Evolutionary conservation across 2,797 vertebrate genomes (phyloP), one percentile per base, ranked within the genome.

Genomic region (Erethizon dorsatum): DNA sequence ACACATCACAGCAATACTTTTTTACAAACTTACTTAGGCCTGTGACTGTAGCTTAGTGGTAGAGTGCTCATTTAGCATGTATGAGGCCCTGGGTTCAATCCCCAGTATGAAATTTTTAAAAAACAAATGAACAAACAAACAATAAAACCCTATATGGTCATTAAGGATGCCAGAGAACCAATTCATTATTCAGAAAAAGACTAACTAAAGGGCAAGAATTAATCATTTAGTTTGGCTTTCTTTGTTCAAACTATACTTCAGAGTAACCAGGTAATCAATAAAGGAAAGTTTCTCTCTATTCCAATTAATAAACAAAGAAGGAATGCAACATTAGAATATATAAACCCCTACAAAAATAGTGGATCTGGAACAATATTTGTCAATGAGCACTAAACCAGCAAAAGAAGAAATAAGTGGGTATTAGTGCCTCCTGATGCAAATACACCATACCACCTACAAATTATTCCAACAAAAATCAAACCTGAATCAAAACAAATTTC

Each of bases 261-360:
- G 61, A 14, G 50, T 69, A 77, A 61, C 54, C 45, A 86, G 52
- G 71, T 54, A 71, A 22, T 56, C n/a, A 8, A 82, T 59, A 41
- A 63, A 54, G n/a, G n/a, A 56, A 94, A 65, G 50, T 50, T 52
- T 69, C 50, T 83, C 37, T 80, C 63, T 84, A 79, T 80, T 89
- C 31, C n/a, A 93, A 22, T 84, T 79, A 92, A 79, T 69, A 88
- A 91, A 82, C 28, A 78, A 84, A 86, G 59, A 83, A 91, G n/a
- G 15, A 85, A 93, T 84, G 83, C 3, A 93, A 63, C 93, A 85
- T 71, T 63, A 84, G 26, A 89, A 85, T 71, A 77, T 79, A 26
- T 22, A 89, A 84, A 37, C 14, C 8, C 47, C n/a, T 83, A 80
- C 22, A 89, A 63, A 89, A 92, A 92, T 67, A 92, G 59, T 77